Evolutionary conservation across 1,140 invertebrate species (phyloP).

Genomic region (Aphaenogaster ashmeadi): DNA sequence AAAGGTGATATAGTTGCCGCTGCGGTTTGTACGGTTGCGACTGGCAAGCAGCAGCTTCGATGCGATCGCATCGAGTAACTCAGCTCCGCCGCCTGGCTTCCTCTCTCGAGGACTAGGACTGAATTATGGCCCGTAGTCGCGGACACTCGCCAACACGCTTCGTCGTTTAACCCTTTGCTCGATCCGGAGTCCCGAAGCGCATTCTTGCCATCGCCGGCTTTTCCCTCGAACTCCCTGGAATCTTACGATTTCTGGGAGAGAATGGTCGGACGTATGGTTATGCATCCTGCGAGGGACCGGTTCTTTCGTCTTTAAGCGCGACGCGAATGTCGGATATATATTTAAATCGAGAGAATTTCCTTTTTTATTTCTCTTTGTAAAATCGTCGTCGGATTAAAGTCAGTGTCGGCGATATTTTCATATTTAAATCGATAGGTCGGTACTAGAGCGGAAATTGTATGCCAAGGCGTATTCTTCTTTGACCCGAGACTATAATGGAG

Average conservation of each 20-base stretch:
- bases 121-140: conserved; percentile 82
- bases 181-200: conserved; percentile 79
- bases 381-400: background rate
- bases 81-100: conserved; percentile 73
- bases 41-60: conserved; percentile 69
- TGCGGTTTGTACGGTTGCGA: conserved; percentile 63
- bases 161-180: conserved; percentile 86
- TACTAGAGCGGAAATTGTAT: background rate
- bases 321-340: conserved; percentile 30
- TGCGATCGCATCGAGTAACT: conserved; percentile 82
- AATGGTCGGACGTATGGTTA: conserved; percentile 54
- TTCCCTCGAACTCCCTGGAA: conserved; percentile 68
- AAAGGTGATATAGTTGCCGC: conserved; percentile 73
- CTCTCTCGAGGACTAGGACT: conserved; percentile 76
- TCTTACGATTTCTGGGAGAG: conserved; percentile 71
- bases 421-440: background rate
- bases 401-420: background rate
- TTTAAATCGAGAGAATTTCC: conserved; percentile 9
- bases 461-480: background rate
- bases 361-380: background rate
- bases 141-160: conserved; percentile 86
- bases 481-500: background rate
- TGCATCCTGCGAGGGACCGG: conserved; percentile 42
- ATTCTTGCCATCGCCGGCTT: conserved; percentile 77
- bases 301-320: conserved; percentile 28